These are phyloP conservation scores for Zygogramma bicolorata DNA, from an alignment of 2,888 invertebrate species.

Conservation along the genomic window DNA sequence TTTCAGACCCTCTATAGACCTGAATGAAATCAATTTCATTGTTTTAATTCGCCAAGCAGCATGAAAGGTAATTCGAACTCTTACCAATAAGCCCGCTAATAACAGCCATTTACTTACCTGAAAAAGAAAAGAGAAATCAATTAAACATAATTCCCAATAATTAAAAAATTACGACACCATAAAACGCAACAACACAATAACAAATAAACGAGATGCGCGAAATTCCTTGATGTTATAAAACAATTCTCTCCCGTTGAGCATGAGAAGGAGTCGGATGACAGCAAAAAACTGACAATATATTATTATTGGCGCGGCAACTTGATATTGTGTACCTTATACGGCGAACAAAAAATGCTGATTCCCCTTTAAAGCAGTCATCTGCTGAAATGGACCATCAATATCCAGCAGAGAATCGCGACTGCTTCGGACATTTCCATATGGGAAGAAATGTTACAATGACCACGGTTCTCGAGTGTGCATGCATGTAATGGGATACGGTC, in stretches of 20 bases:
- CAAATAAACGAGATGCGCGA: background rate
- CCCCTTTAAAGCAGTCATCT: constrained; percentile 24
- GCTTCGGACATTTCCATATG: constrained; percentile 30
- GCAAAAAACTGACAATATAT: constrained; percentile 8
- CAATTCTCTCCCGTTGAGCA: background rate
- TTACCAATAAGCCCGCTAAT: background rate
- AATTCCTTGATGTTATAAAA: background rate
- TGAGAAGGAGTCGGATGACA: background rate
- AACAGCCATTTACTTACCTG: constrained; percentile 3
- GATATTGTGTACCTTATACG: constrained; percentile 24
- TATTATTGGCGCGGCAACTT: constrained; percentile 13
- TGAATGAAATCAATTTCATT: too few relatives aligned
- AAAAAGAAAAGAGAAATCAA: background rate
- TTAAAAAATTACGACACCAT: background rate
- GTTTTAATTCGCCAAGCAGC: too few relatives aligned
- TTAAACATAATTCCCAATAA: background rate
- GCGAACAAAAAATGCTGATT: constrained; percentile 12
- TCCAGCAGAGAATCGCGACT: constrained; percentile 10
- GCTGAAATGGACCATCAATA: constrained; percentile 26
- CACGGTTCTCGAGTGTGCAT: background rate
- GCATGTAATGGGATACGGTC: constrained; percentile 4
- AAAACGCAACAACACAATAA: background rate
- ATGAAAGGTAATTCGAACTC: background rate
- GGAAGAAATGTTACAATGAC: constrained; percentile 17
- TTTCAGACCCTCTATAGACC: too few relatives aligned